Conservation (phyloP, 2,888 invertebrate genomes). For the Melinaea marsaeus region DNA sequence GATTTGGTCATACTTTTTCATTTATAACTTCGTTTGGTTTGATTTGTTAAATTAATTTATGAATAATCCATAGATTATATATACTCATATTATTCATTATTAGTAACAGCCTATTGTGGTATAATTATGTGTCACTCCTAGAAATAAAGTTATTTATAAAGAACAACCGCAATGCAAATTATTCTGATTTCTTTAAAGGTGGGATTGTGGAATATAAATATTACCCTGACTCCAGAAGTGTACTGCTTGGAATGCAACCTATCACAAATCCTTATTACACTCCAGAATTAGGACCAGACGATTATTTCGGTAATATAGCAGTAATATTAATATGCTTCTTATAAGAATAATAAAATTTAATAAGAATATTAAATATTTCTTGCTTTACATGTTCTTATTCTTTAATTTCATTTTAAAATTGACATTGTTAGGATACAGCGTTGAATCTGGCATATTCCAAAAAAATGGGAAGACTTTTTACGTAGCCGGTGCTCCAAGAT, state of each 20-base stretch:
- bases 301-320: constrained; percentile 65
- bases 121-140: too few relatives aligned
- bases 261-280: constrained; percentile 62
- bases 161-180: neutral
- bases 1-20: neutral
- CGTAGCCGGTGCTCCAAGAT: constrained; percentile 76
- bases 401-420: neutral
- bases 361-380: constrained; percentile 5
- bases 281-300: constrained; percentile 58
- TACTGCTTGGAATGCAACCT: constrained; percentile 46
- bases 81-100: neutral
- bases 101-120: neutral
- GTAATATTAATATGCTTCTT: too few relatives aligned
- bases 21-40: neutral
- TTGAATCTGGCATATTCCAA: constrained; percentile 72
- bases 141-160: too few relatives aligned
- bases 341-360: neutral
- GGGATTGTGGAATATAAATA: constrained; percentile 54
- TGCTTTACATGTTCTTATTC: constrained; percentile 2
- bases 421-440: constrained; percentile 68
- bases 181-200: constrained; percentile 46
- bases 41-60: neutral
- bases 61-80: neutral
- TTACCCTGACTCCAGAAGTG: constrained; percentile 36
- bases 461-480: constrained; percentile 53